Evolutionary conservation across 2,888 invertebrate genomes (phyloP), one percentile per base, ranked within the genome.

Genomic region (Subacronicta megacephala): DNA sequence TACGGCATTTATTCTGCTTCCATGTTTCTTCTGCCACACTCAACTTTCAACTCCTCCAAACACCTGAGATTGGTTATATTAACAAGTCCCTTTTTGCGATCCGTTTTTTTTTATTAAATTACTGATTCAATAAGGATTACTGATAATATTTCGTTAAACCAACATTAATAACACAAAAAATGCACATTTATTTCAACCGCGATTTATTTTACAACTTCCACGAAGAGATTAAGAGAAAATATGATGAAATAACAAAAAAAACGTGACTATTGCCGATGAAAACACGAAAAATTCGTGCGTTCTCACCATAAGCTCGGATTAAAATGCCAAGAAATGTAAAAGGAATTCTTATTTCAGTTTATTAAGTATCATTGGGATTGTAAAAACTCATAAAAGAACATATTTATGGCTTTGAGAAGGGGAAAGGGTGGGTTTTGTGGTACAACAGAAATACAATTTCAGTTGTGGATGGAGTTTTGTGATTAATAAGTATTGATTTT

Each of bases 281-380:
- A 33, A 64, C 43, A 49, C 35, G 4, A 7, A 35, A 17, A 5
- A 6, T 17, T 26, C 65, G 68, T 66, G 65, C 16, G 45, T 12
- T 6, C 2, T 7, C 0, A 10, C 15, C 17, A 49, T 66, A 31
- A 57, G 7, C 3, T 5, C 1, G 41, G 7, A 59, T 68, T 63
- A 63, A 67, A 67, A 68, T 54, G 43, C 46, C 18, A 9, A 36
- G 37, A 18, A 44, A 13, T 47, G 64, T 60, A 38, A 44, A 76
- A 40, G 45, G 52, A 60, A 71, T 16, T 17, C 49, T 60, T 79
- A 61, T 54, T 56, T 46, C n/a, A 51, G 13, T 67, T 69, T 61
- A 47, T 52, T 41, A 45, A 10, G 18, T 52, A 59, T 52, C 51
- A 51, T 54, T 42, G 33, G 18, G 38, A 42, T 78, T 64, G 62